These are phyloP conservation scores for Piaya cayana DNA, from an alignment of 2,113 vertebrate species.

Conservation along the genomic window DNA sequence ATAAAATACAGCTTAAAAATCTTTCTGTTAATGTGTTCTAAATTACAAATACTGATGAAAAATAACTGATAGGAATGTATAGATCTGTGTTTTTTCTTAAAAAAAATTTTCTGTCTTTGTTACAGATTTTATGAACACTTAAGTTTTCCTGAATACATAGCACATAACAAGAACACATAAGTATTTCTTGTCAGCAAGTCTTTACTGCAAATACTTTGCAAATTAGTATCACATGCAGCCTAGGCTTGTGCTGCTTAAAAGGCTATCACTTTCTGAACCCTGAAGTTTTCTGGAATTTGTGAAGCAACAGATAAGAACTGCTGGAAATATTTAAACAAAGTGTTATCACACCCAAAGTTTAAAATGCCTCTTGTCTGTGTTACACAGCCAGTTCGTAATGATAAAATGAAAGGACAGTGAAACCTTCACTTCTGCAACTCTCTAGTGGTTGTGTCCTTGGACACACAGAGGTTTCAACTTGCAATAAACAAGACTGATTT, in stretches of 20 bases:
- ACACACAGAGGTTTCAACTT: conserved; percentile 1
- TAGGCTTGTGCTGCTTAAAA: conserved; percentile 7
- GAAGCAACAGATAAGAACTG: conserved; percentile 10
- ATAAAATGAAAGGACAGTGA: conserved; percentile 33
- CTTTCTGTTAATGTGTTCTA: conserved; percentile 1
- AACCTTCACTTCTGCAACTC: neutral
- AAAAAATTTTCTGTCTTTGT: neutral
- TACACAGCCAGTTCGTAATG: neutral
- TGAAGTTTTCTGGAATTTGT: conserved; percentile 6
- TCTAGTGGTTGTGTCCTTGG: neutral
- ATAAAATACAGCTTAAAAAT: conserved; percentile 63
- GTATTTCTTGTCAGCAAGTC: conserved; percentile 59
- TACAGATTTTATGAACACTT: conserved; percentile 1
- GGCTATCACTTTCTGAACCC: neutral
- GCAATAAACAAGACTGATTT: conserved; percentile 48
- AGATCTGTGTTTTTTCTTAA: neutral
- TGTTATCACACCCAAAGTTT: conserved; percentile 31
- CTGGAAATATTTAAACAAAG: conserved; percentile 49
- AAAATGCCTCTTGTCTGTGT: conserved; percentile 25
- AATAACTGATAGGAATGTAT: neutral
- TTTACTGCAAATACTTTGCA: conserved; percentile 17
- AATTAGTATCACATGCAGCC: conserved; percentile 21
- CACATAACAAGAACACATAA: neutral
- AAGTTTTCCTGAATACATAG: neutral
- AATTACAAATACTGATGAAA: conserved; percentile 13